Evolutionary conservation across 2,888 invertebrate genomes (phyloP).

Genomic region (Andrena minutula): DNA sequence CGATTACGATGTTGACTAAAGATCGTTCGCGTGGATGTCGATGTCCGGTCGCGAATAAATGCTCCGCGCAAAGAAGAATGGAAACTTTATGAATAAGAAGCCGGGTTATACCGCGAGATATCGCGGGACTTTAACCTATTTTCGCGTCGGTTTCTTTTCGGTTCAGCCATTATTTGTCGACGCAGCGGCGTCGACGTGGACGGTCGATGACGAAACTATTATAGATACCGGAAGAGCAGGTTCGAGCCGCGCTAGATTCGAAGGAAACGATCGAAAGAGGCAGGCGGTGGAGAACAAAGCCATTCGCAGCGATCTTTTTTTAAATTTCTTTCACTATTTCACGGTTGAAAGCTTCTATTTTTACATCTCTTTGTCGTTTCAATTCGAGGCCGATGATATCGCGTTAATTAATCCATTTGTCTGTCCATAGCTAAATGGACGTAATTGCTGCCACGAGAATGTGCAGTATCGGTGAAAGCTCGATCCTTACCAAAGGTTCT

Average conservation of each 20-base stretch:
- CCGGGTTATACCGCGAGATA: neutral
- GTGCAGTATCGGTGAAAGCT: neutral
- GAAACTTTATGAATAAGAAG: constrained; percentile 7
- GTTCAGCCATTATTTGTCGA: neutral
- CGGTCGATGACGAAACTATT: constrained; percentile 7
- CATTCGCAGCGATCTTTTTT: too few relatives aligned
- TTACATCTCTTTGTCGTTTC: too few relatives aligned
- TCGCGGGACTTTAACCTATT: constrained; percentile 1
- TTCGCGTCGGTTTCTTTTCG: constrained; percentile 10
- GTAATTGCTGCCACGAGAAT: neutral
- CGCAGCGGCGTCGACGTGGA: neutral
- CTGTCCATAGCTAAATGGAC: too few relatives aligned
- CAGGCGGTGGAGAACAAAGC: neutral
- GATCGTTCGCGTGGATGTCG: constrained; percentile 1
- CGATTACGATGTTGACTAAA: neutral
- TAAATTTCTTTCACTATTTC: too few relatives aligned
- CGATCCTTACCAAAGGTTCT: neutral
- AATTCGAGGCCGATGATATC: too few relatives aligned
- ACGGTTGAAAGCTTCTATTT: too few relatives aligned
- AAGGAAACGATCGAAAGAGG: neutral
- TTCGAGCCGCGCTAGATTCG: too few relatives aligned
- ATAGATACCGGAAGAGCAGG: constrained; percentile 6
- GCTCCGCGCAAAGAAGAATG: neutral
- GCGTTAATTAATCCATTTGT: too few relatives aligned
- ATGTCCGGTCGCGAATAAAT: neutral